Base-by-base conservation (phyloP, 2,888 invertebrate genomes). In the Drosophila conformis region DNA sequence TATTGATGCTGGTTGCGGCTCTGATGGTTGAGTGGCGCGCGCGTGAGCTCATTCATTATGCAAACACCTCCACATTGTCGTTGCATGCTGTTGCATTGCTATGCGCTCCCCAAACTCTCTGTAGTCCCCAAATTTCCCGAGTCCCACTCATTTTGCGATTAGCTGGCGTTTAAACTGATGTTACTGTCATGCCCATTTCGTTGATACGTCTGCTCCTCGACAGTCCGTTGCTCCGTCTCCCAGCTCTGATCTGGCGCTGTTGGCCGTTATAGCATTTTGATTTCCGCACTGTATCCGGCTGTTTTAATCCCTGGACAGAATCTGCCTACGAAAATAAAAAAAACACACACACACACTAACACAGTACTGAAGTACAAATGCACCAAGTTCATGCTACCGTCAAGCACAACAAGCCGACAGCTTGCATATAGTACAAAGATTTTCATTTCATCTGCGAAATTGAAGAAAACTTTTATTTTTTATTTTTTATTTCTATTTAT, bases 161-260 rank as follows among this genome's bases (percentile, higher is more conserved):
- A 87, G 87, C 88, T 88, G 88, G 86, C 90, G 83, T 88, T 90
- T 90, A 88, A 87, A 80, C 83, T 80, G 82, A 76, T 89, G 80
- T 89, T 84, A 78, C 76, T 77, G 67, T 62, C 62, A 36, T 25
- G 46, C 54, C 46, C 31, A 57, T 31, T 42, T 42, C 15, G 38
- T 33, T 51, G 38, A 13, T 42, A 1, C 40, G 8, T 27, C 40
- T 40, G 25, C 21, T n/a, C 48, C 59, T 29, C 40, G 11, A 18
- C 25, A 6, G 27, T 15, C n/a, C n/a, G 15, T 15, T n/a, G 13
- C n/a, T 31, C 13, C 15, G 59, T 51, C 21, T n/a, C 63, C 56
- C 51, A 62, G 59, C 69, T 80, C 82, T 65, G 65, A 70, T 82
- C 80, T 69, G 76, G 74, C 82, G 82, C 71, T 72, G 56, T 48